Conservation (phyloP, 2,113 vertebrate genomes). For the Hemiprocne comata region DNA sequence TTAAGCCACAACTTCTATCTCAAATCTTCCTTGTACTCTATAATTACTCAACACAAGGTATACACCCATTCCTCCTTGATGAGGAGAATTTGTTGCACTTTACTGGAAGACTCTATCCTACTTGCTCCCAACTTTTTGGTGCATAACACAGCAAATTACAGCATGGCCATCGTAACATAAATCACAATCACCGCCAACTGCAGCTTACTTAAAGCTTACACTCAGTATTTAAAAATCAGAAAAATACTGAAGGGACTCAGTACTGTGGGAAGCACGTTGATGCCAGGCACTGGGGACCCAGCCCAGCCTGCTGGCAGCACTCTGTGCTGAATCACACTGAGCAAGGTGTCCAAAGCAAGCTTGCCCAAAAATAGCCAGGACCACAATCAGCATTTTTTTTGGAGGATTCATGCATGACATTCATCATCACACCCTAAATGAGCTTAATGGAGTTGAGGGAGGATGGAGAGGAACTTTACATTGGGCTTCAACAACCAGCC, state of each 20-base stretch:
- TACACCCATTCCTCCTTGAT: background rate
- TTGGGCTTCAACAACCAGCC: background rate
- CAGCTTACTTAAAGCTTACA: background rate
- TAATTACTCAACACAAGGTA: conserved; percentile 37
- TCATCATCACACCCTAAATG: background rate
- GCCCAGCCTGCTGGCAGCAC: background rate
- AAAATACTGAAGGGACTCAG: background rate
- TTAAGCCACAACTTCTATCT: conserved; percentile 19
- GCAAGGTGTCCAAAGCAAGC: background rate
- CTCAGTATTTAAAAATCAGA: background rate
- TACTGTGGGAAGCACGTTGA: background rate
- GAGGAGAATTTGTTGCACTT: background rate
- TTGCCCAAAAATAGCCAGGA: background rate
- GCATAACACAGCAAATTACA: background rate
- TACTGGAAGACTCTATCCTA: background rate
- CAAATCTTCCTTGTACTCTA: conserved; percentile 6
- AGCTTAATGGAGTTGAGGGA: background rate
- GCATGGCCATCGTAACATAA: background rate
- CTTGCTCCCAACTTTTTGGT: conserved; percentile 5
- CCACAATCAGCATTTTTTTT: background rate
- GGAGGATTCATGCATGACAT: background rate
- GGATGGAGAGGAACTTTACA: background rate
- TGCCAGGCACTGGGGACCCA: background rate
- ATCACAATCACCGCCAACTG: background rate
- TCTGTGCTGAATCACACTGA: background rate